phyloP scores from a whole-genome alignment of 2,888 invertebrate genomes.

The Dichetophora obliterata region DNA sequence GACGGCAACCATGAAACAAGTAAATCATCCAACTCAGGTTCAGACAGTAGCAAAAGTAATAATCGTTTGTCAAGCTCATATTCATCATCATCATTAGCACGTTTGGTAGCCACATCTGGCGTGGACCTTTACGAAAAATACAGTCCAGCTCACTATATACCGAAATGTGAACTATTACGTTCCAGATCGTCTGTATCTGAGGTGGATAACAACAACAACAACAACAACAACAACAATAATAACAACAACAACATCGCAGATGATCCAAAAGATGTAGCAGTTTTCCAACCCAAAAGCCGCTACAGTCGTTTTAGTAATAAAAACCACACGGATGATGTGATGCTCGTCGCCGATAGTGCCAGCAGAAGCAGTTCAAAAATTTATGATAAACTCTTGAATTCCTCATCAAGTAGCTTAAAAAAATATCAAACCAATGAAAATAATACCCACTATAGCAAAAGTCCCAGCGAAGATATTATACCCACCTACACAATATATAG shows the following conservation, averaged over 20 bases:
- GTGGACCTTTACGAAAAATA: constrained; percentile 82
- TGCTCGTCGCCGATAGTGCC: constrained; percentile 40
- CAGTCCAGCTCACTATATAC: constrained; percentile 81
- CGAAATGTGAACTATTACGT: constrained; percentile 71
- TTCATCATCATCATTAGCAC: constrained; percentile 71
- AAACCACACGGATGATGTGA: constrained; percentile 50
- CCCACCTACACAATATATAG: constrained; percentile 60
- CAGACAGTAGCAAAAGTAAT: constrained; percentile 54
- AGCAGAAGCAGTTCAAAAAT: constrained; percentile 41
- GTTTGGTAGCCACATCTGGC: constrained; percentile 73
- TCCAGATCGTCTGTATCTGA: constrained; percentile 65
- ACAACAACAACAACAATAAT: constrained; percentile 44
- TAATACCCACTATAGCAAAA: constrained; percentile 17
- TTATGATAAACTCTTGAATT: constrained; percentile 11
- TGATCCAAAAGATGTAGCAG: constrained; percentile 3
- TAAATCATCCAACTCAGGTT: constrained; percentile 50
- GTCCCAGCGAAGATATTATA: constrained; percentile 60
- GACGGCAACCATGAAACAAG: constrained; percentile 49
- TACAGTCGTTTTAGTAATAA: constrained; percentile 60
- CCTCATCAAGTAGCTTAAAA: constrained; percentile 28
- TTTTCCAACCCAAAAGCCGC: constrained; percentile 58
- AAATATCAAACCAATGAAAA: constrained; percentile 7
- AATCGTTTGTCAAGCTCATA: constrained; percentile 65
- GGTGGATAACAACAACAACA: constrained; percentile 55
- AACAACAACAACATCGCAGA: constrained; percentile 37